Evolutionary conservation across 2,888 invertebrate genomes (phyloP).

Genomic region (Leuctra nigra): DNA sequence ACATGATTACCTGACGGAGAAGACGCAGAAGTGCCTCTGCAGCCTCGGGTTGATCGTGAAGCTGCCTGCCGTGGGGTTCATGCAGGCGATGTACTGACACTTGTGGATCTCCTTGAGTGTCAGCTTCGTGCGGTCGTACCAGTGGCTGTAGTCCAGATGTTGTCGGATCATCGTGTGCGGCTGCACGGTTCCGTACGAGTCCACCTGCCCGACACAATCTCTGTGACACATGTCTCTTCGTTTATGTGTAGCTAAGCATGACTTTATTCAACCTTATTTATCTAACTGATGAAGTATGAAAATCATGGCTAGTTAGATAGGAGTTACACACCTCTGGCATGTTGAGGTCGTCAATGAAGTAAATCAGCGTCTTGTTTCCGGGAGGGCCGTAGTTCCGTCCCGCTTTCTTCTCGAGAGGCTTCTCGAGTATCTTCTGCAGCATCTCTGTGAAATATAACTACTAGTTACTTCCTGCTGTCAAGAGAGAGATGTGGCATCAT

Average conservation of each 20-base stretch:
- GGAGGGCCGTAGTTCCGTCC: constrained; percentile 93
- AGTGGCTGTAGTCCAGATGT: constrained; percentile 92
- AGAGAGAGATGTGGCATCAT: not conserved
- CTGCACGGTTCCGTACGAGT: constrained; percentile 88
- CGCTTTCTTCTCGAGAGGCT: constrained; percentile 93
- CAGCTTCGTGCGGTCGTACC: constrained; percentile 87
- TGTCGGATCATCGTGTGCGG: constrained; percentile 94
- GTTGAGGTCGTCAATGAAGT: constrained; percentile 96
- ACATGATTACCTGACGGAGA: constrained; percentile 61
- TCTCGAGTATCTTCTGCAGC: constrained; percentile 88
- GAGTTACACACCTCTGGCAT: constrained; percentile 82
- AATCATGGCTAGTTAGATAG: not conserved
- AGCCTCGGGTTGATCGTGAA: constrained; percentile 93
- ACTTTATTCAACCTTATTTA: not conserved
- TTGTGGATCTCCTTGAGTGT: constrained; percentile 92
- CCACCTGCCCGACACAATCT: constrained; percentile 43
- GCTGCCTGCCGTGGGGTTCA: constrained; percentile 97
- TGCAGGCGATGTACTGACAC: constrained; percentile 93
- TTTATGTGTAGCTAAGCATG: too few relatives aligned
- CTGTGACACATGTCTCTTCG: not conserved
- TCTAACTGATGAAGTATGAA: not conserved
- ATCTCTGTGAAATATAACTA: constrained; percentile 47
- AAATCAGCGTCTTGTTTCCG: constrained; percentile 86
- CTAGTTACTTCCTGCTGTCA: not conserved
- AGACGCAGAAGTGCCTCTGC: constrained; percentile 84